Conservation (phyloP, 2,888 invertebrate species). For the Deladenus siricidicola region DNA sequence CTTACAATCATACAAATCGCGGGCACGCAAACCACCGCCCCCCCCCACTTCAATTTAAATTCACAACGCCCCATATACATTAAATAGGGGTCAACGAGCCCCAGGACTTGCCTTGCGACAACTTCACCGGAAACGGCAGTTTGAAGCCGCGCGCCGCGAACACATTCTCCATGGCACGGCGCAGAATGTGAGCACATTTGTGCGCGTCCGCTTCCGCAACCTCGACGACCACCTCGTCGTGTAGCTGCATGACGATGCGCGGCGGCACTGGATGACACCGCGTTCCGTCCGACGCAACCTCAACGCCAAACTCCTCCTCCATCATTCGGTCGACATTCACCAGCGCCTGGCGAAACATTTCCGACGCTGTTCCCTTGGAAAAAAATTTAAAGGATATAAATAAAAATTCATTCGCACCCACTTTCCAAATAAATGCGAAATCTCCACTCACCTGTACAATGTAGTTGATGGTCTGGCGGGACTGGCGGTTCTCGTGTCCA, state of each 20-base stretch:
- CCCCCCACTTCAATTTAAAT: no score
- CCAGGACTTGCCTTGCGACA: constrained; percentile 29
- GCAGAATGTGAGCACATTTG: constrained; percentile 36
- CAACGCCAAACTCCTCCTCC: constrained; percentile 86
- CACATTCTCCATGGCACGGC: constrained; percentile 22
- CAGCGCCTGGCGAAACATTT: constrained; percentile 76
- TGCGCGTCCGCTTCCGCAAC: constrained; percentile 61
- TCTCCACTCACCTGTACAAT: constrained; percentile 65
- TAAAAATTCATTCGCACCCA: no score
- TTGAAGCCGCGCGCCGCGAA: constrained; percentile 21
- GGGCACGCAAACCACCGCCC: no score
- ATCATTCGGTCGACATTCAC: background rate
- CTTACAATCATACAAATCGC: no score
- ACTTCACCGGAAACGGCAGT: constrained; percentile 29
- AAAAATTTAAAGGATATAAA: background rate
- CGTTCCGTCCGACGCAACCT: constrained; percentile 64
- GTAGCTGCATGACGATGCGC: constrained; percentile 74
- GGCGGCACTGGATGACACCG: no score
- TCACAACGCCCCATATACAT: background rate
- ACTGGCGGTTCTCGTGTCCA: constrained; percentile 68
- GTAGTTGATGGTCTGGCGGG: constrained; percentile 91
- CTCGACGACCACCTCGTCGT: constrained; percentile 92
- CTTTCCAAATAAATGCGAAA: no score
- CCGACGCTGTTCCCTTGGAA: constrained; percentile 80
- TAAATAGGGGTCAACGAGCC: background rate